Conservation (phyloP, 2,888 invertebrate species). For the Meganola albula region DNA sequence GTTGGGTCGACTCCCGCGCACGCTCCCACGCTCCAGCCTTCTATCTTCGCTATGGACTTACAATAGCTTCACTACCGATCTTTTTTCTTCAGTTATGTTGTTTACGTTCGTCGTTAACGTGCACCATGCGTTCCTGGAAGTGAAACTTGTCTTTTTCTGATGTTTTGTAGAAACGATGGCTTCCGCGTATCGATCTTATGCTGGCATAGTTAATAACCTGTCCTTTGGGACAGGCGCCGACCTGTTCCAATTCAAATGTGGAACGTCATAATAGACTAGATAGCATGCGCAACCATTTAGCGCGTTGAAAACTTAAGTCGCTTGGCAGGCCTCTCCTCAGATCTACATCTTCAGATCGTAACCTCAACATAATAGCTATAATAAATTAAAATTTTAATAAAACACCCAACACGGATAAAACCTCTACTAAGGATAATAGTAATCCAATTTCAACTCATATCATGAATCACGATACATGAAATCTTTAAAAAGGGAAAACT, state of each 20-base stretch:
- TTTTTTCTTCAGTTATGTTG: slow-evolving; percentile 61
- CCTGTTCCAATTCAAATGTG: slow-evolving; percentile 49
- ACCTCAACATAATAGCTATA: too few species aligned
- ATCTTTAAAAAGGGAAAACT: too few species aligned
- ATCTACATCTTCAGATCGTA: too few species aligned
- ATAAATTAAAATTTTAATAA: too few species aligned
- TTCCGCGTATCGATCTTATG: slow-evolving; percentile 60
- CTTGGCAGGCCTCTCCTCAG: too few species aligned
- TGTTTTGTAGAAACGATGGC: slow-evolving; percentile 50
- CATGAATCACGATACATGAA: too few species aligned
- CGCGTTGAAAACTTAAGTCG: slow-evolving; percentile 17
- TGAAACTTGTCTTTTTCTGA: slow-evolving; percentile 58
- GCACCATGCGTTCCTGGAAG: slow-evolving; percentile 62
- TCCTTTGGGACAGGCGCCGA: slow-evolving; percentile 44
- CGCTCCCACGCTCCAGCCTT: slow-evolving; percentile 63
- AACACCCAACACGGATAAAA: too few species aligned
- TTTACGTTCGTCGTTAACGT: slow-evolving; percentile 56
- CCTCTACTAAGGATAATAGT: too few species aligned
- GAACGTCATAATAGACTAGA: slow-evolving; percentile 33
- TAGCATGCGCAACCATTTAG: slow-evolving; percentile 18
- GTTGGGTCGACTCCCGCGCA: slow-evolving; percentile 47
- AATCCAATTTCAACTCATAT: too few species aligned
- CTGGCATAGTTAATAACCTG: slow-evolving; percentile 36
- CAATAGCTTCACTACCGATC: slow-evolving; percentile 62
- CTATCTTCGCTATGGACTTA: slow-evolving; percentile 57